Evolutionary conservation across 2,888 invertebrate genomes (phyloP), one percentile per base, ranked within the genome.

Genomic region (Troilus luridus): DNA sequence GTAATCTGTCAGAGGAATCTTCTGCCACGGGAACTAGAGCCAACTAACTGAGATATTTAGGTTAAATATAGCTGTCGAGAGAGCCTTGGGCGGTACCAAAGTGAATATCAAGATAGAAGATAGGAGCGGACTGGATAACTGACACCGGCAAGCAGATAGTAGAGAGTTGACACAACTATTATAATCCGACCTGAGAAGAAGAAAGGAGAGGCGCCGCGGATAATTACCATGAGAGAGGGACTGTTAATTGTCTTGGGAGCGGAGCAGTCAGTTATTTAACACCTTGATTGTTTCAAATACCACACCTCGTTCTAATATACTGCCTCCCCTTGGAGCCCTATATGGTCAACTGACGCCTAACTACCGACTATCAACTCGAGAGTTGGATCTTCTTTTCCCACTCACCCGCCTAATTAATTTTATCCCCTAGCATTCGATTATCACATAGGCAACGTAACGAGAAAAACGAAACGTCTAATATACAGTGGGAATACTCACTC

Each of bases 271-370:
- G 91, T 77, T 91, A 89, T 90, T 88, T 90, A 90, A 90, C 90
- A 90, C 90, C 90, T 88, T 88, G 88, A 90, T 90, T 88, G 88
- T 90, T 90, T 90, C 90, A 90, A 90, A 90, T 90, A 88, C 90
- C 90, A 90, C 64, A 54, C 56, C 67, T 54, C 89, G 2, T 67
- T 59, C 77, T 90, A 77, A 90, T 77, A 77, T 77, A 90, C 77
- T 90, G 72, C 90, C 90, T 54, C 24, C 90, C 9, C 64, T 19
- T 17, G 41, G 8, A 21, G 62, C 77, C 72, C 85, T 85, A 85
- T 85, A 85, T 85, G 85, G 56, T 54, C 85, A 85, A 54, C 85
- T 58, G 17, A 0, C 27, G 0, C 0, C 85, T 58, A 85, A 54
- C 85, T 58, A 85, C 56, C 72, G 56, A n/a, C 85, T 58, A 85